These are phyloP conservation scores for Bursaphelenchus okinawaensis DNA, from an alignment of 2,888 invertebrate species.

Conservation along the genomic window DNA sequence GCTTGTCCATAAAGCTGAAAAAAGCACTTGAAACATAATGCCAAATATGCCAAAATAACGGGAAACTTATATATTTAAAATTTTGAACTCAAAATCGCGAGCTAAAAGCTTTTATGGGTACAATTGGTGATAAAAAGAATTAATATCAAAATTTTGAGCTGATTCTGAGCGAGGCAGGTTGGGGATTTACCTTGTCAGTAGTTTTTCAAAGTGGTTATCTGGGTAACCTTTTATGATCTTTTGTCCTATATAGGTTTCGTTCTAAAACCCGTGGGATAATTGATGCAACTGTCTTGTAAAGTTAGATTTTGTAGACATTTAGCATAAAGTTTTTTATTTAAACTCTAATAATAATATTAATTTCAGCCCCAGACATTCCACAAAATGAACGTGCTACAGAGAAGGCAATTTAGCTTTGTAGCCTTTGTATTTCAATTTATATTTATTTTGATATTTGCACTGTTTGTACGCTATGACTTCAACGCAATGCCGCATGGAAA, in stretches of 20 bases:
- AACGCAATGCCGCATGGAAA: constrained; percentile 37
- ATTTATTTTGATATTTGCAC: constrained; percentile 42
- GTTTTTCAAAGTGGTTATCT: not conserved
- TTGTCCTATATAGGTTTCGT: not conserved
- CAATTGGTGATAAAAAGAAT: too few species aligned
- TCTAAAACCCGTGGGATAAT: too few species aligned
- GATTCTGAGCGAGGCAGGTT: too few species aligned
- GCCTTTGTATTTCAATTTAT: constrained; percentile 46
- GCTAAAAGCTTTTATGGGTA: too few species aligned
- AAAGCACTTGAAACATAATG: too few species aligned
- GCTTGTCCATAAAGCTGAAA: too few species aligned
- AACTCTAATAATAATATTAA: too few species aligned
- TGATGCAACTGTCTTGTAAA: too few species aligned
- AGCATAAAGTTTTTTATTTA: too few species aligned
- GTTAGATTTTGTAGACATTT: not conserved
- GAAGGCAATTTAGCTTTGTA: constrained; percentile 44
- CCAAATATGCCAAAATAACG: not conserved
- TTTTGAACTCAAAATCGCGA: too few species aligned
- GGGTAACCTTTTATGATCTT: not conserved
- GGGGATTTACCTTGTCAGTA: not conserved
- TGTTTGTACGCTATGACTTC: constrained; percentile 43
- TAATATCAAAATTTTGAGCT: too few species aligned
- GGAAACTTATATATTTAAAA: not conserved
- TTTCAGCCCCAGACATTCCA: not conserved
- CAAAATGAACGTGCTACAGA: constrained; percentile 20